Conservation (phyloP, 2,888 invertebrate genomes). For the Drosophila pegasa region DNA sequence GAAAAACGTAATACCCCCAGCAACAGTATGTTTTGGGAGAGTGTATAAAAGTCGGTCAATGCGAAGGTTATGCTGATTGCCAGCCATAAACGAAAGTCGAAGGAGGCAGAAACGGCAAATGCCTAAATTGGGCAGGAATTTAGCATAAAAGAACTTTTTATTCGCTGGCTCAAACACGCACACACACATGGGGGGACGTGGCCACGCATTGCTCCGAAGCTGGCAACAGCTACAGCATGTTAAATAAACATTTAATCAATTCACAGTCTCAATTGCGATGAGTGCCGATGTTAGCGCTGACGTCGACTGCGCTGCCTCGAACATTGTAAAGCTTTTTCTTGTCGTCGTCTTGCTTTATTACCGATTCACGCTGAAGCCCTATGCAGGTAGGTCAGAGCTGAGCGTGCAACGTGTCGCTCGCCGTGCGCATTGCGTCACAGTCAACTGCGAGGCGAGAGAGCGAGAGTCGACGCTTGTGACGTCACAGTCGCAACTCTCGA, state of each 20-base stretch:
- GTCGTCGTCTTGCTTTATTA: slow-evolving; percentile 5
- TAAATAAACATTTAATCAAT: slow-evolving; percentile 69
- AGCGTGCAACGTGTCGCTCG: background rate
- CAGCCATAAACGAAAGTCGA: background rate
- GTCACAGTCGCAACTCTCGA: slow-evolving; percentile 9
- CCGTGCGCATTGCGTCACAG: slow-evolving; percentile 4
- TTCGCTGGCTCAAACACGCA: slow-evolving; percentile 2
- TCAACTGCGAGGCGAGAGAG: background rate
- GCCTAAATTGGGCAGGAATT: slow-evolving; percentile 14
- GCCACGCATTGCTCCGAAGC: slow-evolving; percentile 19
- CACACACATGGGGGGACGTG: background rate
- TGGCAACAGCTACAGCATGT: slow-evolving; percentile 51
- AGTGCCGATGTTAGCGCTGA: slow-evolving; percentile 11
- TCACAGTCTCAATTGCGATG: slow-evolving; percentile 46
- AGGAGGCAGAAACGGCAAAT: background rate
- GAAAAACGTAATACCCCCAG: background rate
- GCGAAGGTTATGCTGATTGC: slow-evolving; percentile 53
- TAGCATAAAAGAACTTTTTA: slow-evolving; percentile 17
- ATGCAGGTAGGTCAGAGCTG: background rate
- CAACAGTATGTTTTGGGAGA: background rate
- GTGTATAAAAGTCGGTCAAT: slow-evolving; percentile 38
- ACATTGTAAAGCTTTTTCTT: slow-evolving; percentile 19
- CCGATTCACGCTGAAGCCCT: slow-evolving; percentile 6
- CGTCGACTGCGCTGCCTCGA: slow-evolving; percentile 15
- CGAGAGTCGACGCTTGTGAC: slow-evolving; percentile 22